A percentile compares a stretch with the other conserved stretches of the same genome.
phyloP scores from a whole-genome alignment of 2,888 invertebrate genomes.

The Stramonita haemastoma region DNA sequence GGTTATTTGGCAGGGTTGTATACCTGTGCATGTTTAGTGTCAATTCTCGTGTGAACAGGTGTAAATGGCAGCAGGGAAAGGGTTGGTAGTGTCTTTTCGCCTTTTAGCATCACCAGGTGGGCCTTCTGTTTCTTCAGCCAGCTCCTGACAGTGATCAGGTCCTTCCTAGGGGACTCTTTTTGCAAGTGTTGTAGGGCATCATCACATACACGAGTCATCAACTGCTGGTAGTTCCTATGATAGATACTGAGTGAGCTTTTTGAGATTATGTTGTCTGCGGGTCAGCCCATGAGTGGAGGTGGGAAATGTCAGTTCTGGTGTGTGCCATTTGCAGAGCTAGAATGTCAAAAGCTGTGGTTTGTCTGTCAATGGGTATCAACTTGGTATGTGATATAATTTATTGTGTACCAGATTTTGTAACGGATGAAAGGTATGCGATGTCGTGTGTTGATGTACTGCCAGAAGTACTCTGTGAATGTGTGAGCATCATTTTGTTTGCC shows the following conservation, averaged over 20 bases:
- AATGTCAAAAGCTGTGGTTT: neutral
- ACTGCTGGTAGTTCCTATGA: too few relatives aligned
- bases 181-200: too few relatives aligned
- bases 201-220: too few relatives aligned
- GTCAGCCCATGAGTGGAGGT: too few relatives aligned
- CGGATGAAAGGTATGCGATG: neutral
- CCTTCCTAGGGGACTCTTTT: too few relatives aligned
- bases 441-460: neutral
- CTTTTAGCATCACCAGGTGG: neutral
- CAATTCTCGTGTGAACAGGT: too few relatives aligned
- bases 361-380: neutral
- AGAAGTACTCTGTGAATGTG: neutral
- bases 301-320: neutral
- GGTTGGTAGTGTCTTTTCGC: neutral
- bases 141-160: neutral
- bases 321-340: neutral
- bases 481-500: too few relatives aligned
- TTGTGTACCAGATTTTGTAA: too few relatives aligned
- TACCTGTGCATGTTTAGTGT: too few relatives aligned
- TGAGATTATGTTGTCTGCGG: too few relatives aligned
- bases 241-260: too few relatives aligned
- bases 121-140: neutral
- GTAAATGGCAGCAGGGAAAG: conserved; percentile 1
- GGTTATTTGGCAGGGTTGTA: too few relatives aligned
- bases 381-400: neutral